Conservation (phyloP, 2,113 vertebrate species). For the Anseranas semipalmata region DNA sequence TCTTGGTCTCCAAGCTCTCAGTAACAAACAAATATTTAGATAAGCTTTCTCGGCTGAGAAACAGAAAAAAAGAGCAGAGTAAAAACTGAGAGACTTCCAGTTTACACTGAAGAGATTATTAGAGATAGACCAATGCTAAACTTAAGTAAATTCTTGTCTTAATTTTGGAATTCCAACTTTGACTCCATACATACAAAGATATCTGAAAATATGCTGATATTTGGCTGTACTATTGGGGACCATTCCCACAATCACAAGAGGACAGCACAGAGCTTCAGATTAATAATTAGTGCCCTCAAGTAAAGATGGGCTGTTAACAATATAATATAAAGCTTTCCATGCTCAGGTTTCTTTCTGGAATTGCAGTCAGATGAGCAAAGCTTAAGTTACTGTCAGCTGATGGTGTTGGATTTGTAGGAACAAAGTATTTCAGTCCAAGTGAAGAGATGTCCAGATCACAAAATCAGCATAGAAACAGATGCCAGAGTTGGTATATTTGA, state of each 20-base stretch:
- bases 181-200: background rate
- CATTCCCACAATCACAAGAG: background rate
- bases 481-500: background rate
- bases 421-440: background rate
- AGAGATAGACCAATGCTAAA: background rate
- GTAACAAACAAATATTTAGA: background rate
- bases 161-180: background rate
- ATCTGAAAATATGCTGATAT: background rate
- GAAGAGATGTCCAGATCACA: background rate
- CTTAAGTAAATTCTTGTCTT: background rate
- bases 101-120: constrained; percentile 23
- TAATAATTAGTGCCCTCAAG: background rate
- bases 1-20: constrained; percentile 12
- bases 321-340: background rate
- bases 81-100: background rate
- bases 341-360: background rate
- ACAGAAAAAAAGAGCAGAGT: background rate
- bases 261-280: background rate
- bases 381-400: background rate
- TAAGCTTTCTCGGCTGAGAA: constrained; percentile 15
- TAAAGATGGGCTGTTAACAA: background rate
- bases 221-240: background rate
- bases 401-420: background rate
- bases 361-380: background rate
- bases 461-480: background rate